Evolutionary conservation across 2,113 vertebrate species (phyloP), one percentile per base, ranked within the genome.

Genomic region (Rana temporaria): DNA sequence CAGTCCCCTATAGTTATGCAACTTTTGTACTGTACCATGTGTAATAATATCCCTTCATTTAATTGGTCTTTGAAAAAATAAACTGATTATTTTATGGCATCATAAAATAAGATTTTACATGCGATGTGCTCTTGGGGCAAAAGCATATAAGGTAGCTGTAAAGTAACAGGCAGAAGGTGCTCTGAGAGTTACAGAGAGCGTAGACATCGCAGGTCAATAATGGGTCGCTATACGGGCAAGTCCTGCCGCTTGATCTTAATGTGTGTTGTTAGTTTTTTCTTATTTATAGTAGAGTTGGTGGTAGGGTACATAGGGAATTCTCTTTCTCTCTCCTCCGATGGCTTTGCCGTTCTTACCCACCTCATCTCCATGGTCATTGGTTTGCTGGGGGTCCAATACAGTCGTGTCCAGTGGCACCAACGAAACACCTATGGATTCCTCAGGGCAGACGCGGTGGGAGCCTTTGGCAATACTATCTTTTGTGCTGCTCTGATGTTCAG

Each of bases 391-490:
- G 73, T 93, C 5, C 30, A 91, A 24, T 75, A 87, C 78, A 93
- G 90, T 71, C 77, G 57, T 0, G 34, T 94, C 24, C 19, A 0
- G 0, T 86, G 80, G 91, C 91, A 94, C 86, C 87, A 82, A 59
- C 82, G 72, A 38, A 89, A 79, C 88, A 94, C 93, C 0, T 94
- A 78, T 0, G 94, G 94, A 79, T 91, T 95, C 26, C 79, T 87
- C 30, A 86, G 93, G 14, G 94, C 93, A 0, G 94, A 94, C 0
- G 94, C 92, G 0, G 70, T 95, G 42, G 94, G 93, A 0, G 94
- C 94, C 0, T 94, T 95, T 0, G 90, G 93, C 85, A 95, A 94
- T 83, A 62, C 90, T 0, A 4, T 94, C n/a, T 94, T 95, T 12
- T 92, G 92, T 0, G 68, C 91, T 0, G 94, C 93, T 0, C 84